Base-by-base conservation (phyloP, 2,113 vertebrate species). In the Meriones unguiculatus region DNA sequence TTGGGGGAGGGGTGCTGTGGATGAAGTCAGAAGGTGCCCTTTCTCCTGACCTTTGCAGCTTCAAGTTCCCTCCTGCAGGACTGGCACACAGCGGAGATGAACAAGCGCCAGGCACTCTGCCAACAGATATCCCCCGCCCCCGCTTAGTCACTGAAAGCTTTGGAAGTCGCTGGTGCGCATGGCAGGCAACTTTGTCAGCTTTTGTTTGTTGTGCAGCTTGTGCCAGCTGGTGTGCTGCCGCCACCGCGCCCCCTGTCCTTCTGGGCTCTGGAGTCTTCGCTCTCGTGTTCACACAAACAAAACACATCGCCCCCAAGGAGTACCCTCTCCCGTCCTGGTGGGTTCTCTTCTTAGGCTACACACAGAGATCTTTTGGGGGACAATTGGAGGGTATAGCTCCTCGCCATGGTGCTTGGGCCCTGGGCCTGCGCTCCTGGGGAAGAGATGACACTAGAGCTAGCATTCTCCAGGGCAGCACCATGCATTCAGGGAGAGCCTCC, bases 71-170 rank as follows among this genome's bases (percentile, higher is more conserved):
- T 81, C 50, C 32, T 77, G 80, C 1, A 15, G 62, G 38, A 28
- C 35, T 57, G 84, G 75, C 22, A 8, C 7, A 1, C 11, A 2
- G 15, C 0, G 0, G 24, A 54, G 89, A 72, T 6, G 64, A 52
- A 41, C 0, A 4, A 15, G 2, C 54, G 1, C 52, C 80, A 46
- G 95, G 75, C 90, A 17, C 0, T 0, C 0, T 72, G 90, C 87
- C 73, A 91, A 70, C 52, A 73, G 28, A 2, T 13, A 38, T 32
- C 4, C 0, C 35, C 87, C 78, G 75, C 4, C 0, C 35, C 87
- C 78, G 75, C 78, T 25, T 17, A 12, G 0, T 80, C 59, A 30
- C 18, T 0, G 72, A 87, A 85, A 91, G 69, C 73, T 91, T 18
- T 5, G 85, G 84, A 93, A 91, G 93, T 54, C 46, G 2, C 54